phyloP scores from a whole-genome alignment of 2,113 vertebrate species.

The Toxotes chatareus region DNA sequence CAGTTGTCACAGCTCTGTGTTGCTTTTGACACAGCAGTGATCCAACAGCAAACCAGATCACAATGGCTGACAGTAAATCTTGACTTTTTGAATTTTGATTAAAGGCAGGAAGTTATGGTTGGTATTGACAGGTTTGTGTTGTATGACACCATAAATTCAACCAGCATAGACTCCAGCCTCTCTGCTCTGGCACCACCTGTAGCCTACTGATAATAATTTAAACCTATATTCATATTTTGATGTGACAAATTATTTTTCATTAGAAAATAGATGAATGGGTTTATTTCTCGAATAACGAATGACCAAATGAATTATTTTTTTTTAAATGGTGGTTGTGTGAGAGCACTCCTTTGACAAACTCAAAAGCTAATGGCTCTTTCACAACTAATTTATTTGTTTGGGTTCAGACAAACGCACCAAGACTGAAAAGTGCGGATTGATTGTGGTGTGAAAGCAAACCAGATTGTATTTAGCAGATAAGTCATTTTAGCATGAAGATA shows the following conservation, averaged over 20 bases:
- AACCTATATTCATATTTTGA: background rate
- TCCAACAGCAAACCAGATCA: conserved; percentile 44
- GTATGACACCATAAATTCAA: conserved; percentile 15
- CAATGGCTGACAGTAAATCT: conserved; percentile 40
- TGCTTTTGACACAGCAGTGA: conserved; percentile 36
- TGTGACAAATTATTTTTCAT: background rate
- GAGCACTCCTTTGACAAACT: background rate
- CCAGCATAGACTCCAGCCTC: background rate
- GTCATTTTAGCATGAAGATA: no score
- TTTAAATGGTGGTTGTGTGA: background rate
- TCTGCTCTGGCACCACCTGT: background rate
- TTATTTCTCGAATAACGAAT: background rate
- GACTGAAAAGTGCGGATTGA: background rate
- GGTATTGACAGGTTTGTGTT: conserved; percentile 27
- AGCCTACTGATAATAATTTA: background rate
- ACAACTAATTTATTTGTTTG: background rate
- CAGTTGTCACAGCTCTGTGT: conserved; percentile 46
- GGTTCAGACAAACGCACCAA: no score
- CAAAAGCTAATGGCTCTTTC: background rate
- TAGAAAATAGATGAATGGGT: background rate
- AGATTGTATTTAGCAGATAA: no score
- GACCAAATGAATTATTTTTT: no score
- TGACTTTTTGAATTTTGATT: conserved; percentile 41
- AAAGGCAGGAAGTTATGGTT: conserved; percentile 28
- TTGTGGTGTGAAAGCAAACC: background rate